Base-by-base conservation (phyloP, 2,113 vertebrate genomes). In the Polypterus senegalus region DNA sequence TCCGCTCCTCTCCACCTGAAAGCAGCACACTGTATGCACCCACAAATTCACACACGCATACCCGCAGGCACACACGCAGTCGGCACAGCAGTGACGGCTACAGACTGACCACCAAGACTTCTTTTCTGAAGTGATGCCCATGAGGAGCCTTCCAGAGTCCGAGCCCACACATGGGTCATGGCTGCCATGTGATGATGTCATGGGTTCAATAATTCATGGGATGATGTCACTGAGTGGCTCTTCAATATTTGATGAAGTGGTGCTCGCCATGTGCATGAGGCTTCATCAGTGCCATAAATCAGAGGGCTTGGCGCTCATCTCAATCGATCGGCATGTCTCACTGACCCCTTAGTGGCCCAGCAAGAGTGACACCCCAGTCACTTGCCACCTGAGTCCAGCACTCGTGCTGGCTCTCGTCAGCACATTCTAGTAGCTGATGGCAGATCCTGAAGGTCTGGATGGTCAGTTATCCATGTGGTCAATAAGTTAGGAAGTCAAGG, bases 241-340 rank as follows among this genome's bases (percentile, higher is more conserved):
- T 74, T 76, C 69, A 76, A 76, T 74, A 72, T 76, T 74, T 76
- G 68, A 76, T 69, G 65, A 72, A 64, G 61, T 65, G 68, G 64
- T 66, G 65, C 69, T 66, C 66, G 63, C 66, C 54, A 65, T 61
- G 71, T 59, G 61, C 57, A 48, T 47, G 47, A 66, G 62, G 68
- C 55, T 65, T 57, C 70, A 70, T 70, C 72, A 69, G 60, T 57
- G 62, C 66, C 58, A 57, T 62, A 65, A 68, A n/a, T 48, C 60
- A 56, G 54, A 48, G 57, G 64, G 6, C 7, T 4, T 57, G 3
- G 9, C 27, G 4, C 46, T 57, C 46, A 56, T 43, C 46, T 54
- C 55, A 58, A 5, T 64, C 49, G 47, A 54, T 53, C 7, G 64
- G 46, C 11, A 43, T 61, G 9, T 4, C 54, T 49, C 46, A 45